Percentiles rank a stretch among this genome's conserved stretches.
Evolutionary conservation across 2,113 vertebrate species (phyloP).

Genomic region (Microtus pennsylvanicus): DNA sequence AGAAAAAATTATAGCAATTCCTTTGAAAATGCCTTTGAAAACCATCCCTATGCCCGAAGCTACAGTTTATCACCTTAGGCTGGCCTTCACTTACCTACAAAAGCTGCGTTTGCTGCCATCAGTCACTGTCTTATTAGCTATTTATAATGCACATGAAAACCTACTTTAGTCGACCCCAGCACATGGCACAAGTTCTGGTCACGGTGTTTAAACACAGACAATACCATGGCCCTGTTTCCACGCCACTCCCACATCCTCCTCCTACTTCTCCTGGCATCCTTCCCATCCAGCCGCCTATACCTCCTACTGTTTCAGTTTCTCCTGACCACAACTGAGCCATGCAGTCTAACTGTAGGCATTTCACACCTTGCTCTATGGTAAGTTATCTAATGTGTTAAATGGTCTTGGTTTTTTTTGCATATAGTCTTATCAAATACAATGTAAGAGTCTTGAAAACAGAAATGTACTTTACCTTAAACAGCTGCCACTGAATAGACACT

Average conservation of each 20-base stretch:
- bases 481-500: background rate
- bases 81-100: background rate
- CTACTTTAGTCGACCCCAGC: background rate
- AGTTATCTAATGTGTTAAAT: background rate
- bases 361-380: background rate
- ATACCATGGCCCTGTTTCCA: background rate
- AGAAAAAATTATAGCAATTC: background rate
- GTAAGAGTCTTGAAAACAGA: constrained; percentile 21
- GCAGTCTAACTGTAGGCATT: background rate
- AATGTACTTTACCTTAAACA: background rate
- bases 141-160: background rate
- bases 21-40: background rate
- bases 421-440: background rate
- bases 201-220: background rate
- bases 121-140: background rate
- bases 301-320: background rate
- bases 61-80: background rate
- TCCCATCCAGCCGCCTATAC: background rate
- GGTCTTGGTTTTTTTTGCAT: background rate
- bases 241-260: background rate
- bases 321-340: background rate
- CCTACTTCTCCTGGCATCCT: background rate
- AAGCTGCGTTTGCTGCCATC: background rate
- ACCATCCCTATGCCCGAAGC: background rate
- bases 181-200: background rate